These are phyloP conservation scores for Corydoras sp. DNA, from an alignment of 2,113 vertebrate genomes.

Conservation along the genomic window DNA sequence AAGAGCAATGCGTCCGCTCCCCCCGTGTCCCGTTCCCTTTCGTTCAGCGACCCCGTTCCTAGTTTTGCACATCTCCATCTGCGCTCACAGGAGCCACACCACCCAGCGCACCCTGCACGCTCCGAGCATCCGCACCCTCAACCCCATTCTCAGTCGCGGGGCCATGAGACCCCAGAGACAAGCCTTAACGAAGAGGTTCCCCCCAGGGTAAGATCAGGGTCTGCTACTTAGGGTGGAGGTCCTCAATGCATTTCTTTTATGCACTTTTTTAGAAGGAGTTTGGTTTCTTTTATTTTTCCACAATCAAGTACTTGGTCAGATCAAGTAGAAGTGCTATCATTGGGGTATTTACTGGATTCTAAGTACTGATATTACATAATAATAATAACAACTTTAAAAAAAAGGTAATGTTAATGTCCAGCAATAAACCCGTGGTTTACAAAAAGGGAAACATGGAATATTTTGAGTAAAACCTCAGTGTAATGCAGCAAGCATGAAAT, in stretches of 20 bases:
- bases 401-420: too few relatives aligned
- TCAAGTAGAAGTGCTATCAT: too few relatives aligned
- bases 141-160: constrained; percentile 63
- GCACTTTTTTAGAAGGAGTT: too few relatives aligned
- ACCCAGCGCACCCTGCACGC: constrained; percentile 21
- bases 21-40: constrained; percentile 81
- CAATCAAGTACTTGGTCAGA: too few relatives aligned
- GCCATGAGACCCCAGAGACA: constrained; percentile 13
- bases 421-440: too few relatives aligned
- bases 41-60: constrained; percentile 89
- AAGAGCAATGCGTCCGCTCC: constrained; percentile 78
- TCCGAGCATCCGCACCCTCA: constrained; percentile 55
- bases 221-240: background rate
- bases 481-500: too few relatives aligned
- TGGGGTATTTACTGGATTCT: too few relatives aligned
- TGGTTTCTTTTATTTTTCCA: too few relatives aligned
- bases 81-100: constrained; percentile 73
- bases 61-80: constrained; percentile 73
- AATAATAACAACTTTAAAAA: too few relatives aligned
- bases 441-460: too few relatives aligned
- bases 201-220: constrained; percentile 83
- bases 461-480: too few relatives aligned
- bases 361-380: too few relatives aligned
- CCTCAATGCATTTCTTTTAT: background rate
- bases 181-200: constrained; percentile 73